Percentiles rank a stretch among this genome's conserved stretches.
Conservation (phyloP, 2,888 invertebrate species). For the Ormyrus pomaceus region DNA sequence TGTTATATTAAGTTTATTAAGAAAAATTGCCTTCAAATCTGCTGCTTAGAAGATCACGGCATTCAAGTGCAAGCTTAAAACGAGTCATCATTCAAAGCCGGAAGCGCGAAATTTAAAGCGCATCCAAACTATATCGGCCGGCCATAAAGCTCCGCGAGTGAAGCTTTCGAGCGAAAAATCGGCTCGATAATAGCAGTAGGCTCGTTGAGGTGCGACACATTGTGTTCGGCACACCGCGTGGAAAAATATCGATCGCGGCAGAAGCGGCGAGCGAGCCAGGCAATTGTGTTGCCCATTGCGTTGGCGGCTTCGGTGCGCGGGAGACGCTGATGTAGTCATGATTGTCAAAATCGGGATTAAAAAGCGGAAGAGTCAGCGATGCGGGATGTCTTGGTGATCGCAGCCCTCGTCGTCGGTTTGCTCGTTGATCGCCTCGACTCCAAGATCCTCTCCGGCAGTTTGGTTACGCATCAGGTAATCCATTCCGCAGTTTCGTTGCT, state of each 20-base stretch:
- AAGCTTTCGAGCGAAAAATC: too few relatives aligned
- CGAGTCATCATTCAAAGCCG: too few relatives aligned
- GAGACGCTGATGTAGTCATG: constrained; percentile 48
- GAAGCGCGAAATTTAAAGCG: too few relatives aligned
- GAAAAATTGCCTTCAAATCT: too few relatives aligned
- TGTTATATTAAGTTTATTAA: too few relatives aligned
- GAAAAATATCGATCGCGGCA: constrained; percentile 47
- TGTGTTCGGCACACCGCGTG: constrained; percentile 15
- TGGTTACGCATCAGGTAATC: constrained; percentile 49
- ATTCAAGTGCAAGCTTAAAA: too few relatives aligned
- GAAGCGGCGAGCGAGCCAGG: not conserved
- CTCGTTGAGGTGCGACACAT: not conserved
- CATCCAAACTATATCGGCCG: too few relatives aligned
- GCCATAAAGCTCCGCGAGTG: too few relatives aligned
- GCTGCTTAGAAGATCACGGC: too few relatives aligned
- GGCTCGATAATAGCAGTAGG: too few relatives aligned
- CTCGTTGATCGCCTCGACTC: constrained; percentile 14
- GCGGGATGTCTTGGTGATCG: constrained; percentile 49
- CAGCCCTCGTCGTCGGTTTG: constrained; percentile 13
- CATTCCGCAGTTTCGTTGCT: not conserved
- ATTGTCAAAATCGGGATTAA: constrained; percentile 24
- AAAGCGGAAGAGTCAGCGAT: constrained; percentile 41
- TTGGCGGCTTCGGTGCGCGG: not conserved
- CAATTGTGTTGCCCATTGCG: constrained; percentile 1
- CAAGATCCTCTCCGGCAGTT: constrained; percentile 47